Evolutionary conservation across 2,888 invertebrate species (phyloP), one percentile per base, ranked within the genome.

Genomic region (Athripsodes cinereus): DNA sequence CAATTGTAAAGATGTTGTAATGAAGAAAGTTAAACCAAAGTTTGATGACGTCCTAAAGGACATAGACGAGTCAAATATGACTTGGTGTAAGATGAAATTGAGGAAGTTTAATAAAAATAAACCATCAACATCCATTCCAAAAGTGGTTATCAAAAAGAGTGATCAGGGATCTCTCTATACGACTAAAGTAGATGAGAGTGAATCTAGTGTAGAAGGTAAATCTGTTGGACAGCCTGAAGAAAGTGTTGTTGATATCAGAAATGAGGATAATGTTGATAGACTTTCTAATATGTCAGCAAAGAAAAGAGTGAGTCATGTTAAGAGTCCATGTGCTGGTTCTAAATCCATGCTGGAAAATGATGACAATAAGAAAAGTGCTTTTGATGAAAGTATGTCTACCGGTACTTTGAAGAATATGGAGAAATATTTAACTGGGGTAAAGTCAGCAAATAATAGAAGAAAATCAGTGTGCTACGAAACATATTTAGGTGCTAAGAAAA

Each of bases 21-120:
- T 60, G 67, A 77, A 74, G 66, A 77, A 76, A 67, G 65, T 67
- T 57, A 79, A 78, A 67, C 78, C 76, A 51, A 78, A 75, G 67
- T 79, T 79, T 67, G 79, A 79, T 69, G 79, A 79, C 67, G 79
- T 79, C 55, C 71, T 79, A 55, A 78, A 75, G 70, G 78, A 73
- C 67, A 76, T 79, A 63, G 79, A 79, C 64, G 76, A 52, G 44
- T 48, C 59, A 10, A 55, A 52, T 51, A 48, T 59, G 13, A 51
- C 47, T 34, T 52, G 52, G 34, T 59, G 52, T 20, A 59, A 59
- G 40, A 59, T 35, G 49, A 55, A 55, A 26, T 3, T 40, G 2
- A 52, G 51, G 13, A 40, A 40, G 13, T n/a, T 3, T 40, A n/a
- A 13, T 13, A 40, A 40, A 40, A 26, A 3, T 26, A 26, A 26